Percentiles rank a stretch among this genome's conserved stretches.
Conservation (phyloP, 1,140 invertebrate genomes). For the Leguminivora glycinivorella region DNA sequence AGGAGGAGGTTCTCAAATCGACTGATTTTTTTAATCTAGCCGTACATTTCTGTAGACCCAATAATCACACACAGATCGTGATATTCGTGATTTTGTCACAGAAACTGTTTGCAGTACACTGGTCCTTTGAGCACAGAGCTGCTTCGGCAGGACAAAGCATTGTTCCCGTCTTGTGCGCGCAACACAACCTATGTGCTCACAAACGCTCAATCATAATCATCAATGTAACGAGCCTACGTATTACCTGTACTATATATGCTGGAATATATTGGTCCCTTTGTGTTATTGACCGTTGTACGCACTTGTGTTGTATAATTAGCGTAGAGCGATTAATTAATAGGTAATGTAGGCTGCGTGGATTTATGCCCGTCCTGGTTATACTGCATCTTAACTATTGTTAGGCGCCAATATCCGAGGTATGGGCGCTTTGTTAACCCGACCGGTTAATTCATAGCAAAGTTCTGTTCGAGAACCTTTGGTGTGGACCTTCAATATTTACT, state of each 20-base stretch:
- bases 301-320: slow-evolving; percentile 69
- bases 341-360: slow-evolving; percentile 53
- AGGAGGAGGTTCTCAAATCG: no score
- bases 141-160: slow-evolving; percentile 51
- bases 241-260: slow-evolving; percentile 39
- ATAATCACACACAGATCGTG: slow-evolving; percentile 31
- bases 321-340: slow-evolving; percentile 71
- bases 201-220: slow-evolving; percentile 41
- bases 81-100: slow-evolving; percentile 58
- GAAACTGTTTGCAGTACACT: slow-evolving; percentile 54
- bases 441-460: slow-evolving; percentile 18
- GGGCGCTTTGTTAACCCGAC: slow-evolving; percentile 24
- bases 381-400: slow-evolving; percentile 25
- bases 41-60: neutral
- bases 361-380: slow-evolving; percentile 36
- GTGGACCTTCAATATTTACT: slow-evolving; percentile 1
- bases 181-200: slow-evolving; percentile 51
- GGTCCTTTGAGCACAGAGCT: slow-evolving; percentile 52
- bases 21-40: no score
- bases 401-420: slow-evolving; percentile 21
- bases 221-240: slow-evolving; percentile 41
- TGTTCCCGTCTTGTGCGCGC: slow-evolving; percentile 55
- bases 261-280: slow-evolving; percentile 49
- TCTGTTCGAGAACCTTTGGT: neutral
- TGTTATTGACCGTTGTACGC: slow-evolving; percentile 56